phyloP scores from a whole-genome alignment of 2,888 invertebrate genomes.

The Aromia moschata region DNA sequence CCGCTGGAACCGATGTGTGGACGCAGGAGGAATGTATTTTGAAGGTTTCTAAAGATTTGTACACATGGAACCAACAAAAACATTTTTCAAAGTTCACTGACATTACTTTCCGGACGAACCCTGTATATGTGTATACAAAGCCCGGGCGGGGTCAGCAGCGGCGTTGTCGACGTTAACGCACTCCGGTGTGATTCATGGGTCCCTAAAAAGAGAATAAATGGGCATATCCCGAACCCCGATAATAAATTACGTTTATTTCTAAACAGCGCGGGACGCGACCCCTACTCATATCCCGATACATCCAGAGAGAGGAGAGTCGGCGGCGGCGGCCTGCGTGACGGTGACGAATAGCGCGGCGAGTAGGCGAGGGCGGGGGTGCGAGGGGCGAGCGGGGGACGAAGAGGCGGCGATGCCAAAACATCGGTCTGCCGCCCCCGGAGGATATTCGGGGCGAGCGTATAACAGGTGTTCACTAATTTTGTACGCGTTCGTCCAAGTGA shows the following conservation, averaged over 20 bases:
- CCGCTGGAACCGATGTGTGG: no score
- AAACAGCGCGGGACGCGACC: conserved; percentile 31
- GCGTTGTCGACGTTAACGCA: background rate
- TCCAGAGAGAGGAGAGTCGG: conserved; percentile 29
- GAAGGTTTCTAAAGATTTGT: no score
- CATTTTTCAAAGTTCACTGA: no score
- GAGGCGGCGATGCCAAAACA: background rate
- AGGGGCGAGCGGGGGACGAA: background rate
- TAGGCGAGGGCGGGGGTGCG: conserved; percentile 3
- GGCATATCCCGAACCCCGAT: conserved; percentile 22
- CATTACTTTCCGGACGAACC: no score
- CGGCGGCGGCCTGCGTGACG: conserved; percentile 18
- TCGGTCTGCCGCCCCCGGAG: no score
- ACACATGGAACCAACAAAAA: no score
- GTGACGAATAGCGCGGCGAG: conserved; percentile 11
- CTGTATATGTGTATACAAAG: no score
- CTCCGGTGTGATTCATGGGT: conserved; percentile 12
- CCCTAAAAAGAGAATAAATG: conserved; percentile 21
- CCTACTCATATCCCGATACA: conserved; percentile 31
- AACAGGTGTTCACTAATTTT: no score
- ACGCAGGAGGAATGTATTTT: no score
- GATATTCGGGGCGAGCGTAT: background rate
- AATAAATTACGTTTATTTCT: conserved; percentile 40
- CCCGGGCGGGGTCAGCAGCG: background rate
- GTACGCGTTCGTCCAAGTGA: no score